Conservation (phyloP, 2,113 vertebrate genomes). For the Phyllostomus hastatus region DNA sequence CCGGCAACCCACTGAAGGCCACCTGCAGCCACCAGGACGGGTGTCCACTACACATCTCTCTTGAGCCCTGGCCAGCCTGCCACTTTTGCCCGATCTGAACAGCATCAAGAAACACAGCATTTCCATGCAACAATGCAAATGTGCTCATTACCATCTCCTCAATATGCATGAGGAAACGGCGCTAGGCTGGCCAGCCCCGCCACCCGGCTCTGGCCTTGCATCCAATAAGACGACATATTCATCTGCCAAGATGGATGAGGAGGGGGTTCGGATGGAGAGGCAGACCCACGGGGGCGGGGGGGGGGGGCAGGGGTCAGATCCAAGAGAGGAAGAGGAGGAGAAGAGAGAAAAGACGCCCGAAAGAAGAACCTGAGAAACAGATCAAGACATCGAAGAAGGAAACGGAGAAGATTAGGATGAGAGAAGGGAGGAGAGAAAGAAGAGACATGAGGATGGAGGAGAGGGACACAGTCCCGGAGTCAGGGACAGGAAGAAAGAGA, state of each 20-base stretch:
- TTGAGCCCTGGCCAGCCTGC: not conserved
- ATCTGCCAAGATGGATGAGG: slow-evolving; percentile 78
- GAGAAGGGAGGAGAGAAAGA: not conserved
- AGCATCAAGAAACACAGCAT: slow-evolving; percentile 87
- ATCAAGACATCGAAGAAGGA: not conserved
- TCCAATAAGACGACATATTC: slow-evolving; percentile 97
- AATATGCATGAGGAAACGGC: slow-evolving; percentile 99
- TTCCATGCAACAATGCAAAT: slow-evolving; percentile 99
- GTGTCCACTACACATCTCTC: not conserved
- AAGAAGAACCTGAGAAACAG: slow-evolving; percentile 77
- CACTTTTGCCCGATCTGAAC: not conserved
- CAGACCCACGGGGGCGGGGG: not conserved
- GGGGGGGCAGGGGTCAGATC: slow-evolving; percentile 48
- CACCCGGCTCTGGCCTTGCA: slow-evolving; percentile 95
- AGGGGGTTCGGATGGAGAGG: not conserved
- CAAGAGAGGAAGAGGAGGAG: slow-evolving; percentile 86
- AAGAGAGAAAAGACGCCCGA: slow-evolving; percentile 85
- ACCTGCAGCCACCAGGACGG: not conserved
- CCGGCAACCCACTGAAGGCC: not conserved
- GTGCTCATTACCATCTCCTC: slow-evolving; percentile 98
- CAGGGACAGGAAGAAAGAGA: not conserved
- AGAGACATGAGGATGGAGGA: not conserved
- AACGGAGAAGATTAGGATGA: not conserved
- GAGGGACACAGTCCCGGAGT: not conserved
- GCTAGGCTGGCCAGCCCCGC: slow-evolving; percentile 90